Evolutionary conservation across 2,113 vertebrate genomes (phyloP), one percentile per base, ranked within the genome.

Genomic region (Actinemys pallida): DNA sequence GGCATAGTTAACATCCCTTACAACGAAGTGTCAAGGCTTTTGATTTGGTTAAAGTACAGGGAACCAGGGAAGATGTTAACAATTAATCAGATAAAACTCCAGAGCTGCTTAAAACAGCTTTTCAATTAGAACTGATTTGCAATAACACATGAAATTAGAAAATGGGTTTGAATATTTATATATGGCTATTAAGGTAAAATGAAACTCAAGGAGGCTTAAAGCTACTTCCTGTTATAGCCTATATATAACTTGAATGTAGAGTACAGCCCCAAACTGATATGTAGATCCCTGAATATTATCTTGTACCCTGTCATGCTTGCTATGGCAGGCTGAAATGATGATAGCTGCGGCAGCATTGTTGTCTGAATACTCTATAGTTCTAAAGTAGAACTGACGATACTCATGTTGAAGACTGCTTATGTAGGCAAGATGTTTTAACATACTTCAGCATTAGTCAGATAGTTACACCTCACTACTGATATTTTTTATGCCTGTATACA

Each of bases 131-230:
- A 80, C 10, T 31, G 83, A 94, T 76, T 89, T 93, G 69, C 86
- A 90, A 81, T 88, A 88, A 96, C 96, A 81, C 42, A 90, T n/a
- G 3, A 31, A 24, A 90, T 90, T 82, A 20, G 10, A 93, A 92
- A 95, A 88, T 87, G 14, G 72, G 3, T 45, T 53, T 80, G 3
- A 62, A 76, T 93, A 47, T 81, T 97, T 96, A 81, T 88, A 96
- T 93, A 76, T 92, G 82, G 35, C 31, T 84, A 42, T 90, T 94
- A 90, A 88, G 54, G 27, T 94, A 88, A 81, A 91, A 42, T 52
- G 89, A 90, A 92, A 97, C 35, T 95, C 78, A 92, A 14, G 75
- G 53, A 31, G 90, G 53, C 84, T 52, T 90, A 86, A 94, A 89
- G 25, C 35, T 22, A 31, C 1, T 82, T 84, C 2, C 2, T 49